These are phyloP conservation scores for Malurus alboscapulatus DNA, from an alignment of 2,113 vertebrate species.

Conservation along the genomic window DNA sequence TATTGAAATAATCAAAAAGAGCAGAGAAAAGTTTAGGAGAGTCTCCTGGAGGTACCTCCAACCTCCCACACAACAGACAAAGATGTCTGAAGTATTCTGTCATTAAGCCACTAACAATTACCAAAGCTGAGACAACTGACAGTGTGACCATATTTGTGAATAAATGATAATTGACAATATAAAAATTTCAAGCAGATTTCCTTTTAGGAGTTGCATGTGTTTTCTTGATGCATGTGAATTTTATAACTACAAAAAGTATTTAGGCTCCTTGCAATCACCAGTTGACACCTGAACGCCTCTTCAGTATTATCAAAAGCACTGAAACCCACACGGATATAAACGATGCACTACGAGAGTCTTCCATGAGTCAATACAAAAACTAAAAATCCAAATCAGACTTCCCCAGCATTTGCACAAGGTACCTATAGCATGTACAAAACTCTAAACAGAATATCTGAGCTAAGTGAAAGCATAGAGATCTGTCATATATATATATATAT, in stretches of 20 bases:
- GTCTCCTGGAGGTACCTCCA: not conserved
- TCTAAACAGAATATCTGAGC: not conserved
- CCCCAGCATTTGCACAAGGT: not conserved
- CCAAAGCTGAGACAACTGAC: not conserved
- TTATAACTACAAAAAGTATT: not conserved
- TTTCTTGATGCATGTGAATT: not conserved
- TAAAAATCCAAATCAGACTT: not conserved
- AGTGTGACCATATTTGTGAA: not conserved
- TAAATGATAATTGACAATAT: not conserved
- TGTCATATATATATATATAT: not conserved
- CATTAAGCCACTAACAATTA: not conserved
- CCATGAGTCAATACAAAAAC: not conserved
- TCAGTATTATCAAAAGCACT: not conserved
- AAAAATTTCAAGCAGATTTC: not conserved
- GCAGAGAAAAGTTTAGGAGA: not conserved
- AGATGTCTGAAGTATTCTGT: not conserved
- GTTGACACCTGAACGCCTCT: not conserved
- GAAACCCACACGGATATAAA: not conserved
- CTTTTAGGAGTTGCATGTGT: not conserved
- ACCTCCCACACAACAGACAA: not conserved
- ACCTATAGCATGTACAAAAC: not conserved
- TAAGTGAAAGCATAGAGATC: not conserved
- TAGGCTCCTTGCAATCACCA: not conserved
- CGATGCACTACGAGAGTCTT: fast-evolving
- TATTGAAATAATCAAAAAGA: not conserved